Base-by-base conservation (phyloP, 1,140 invertebrate species). In the Bombus haemorrhoidalis region DNA sequence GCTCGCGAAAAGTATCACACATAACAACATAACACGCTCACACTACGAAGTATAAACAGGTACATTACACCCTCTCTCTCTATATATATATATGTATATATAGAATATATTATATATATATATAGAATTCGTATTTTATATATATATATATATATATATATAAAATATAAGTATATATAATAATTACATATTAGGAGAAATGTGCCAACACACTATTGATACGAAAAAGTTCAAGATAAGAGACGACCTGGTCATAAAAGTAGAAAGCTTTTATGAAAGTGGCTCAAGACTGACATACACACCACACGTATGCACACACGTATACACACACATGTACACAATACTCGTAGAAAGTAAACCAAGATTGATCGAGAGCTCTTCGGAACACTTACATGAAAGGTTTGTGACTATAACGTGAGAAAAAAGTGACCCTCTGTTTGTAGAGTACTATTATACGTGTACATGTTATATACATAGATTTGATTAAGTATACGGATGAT, bases 151-250 rank as follows among this genome's bases (percentile, higher is more conserved):
- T 25, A 37, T 3, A 37, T 37, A 62, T n/a, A 28, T 66, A 66
- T 34, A n/a, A 9, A 66, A 66, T 37, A 68, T 68, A 34, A 68
- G 15, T 68, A 34, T 72, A 59, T 83, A 85, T 47, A 76, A 89
- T 77, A 86, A 88, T 84, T 86, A 91, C 66, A 69, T 72, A 68
- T 80, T 86, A 90, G 76, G 66, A 73, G 53, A 57, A 73, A 88
- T 87, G 89, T 90, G 87, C 86, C 86, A 92, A 89, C 76, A 86
- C 82, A 91, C 78, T 91, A 92, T 87, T 91, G 88, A 87, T 83
- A 73, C 74, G 75, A 86, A 87, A 83, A 79, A 89, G 87, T 90
- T 86, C 74, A 75, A 89, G 43, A 32, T 82, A 73, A 87, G 32
- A 34, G 62, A 66, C 15, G 69, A 86, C 77, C 47, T 86, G 90